Base-by-base conservation (phyloP, 2,113 vertebrate genomes). In the Rhea pennata region DNA sequence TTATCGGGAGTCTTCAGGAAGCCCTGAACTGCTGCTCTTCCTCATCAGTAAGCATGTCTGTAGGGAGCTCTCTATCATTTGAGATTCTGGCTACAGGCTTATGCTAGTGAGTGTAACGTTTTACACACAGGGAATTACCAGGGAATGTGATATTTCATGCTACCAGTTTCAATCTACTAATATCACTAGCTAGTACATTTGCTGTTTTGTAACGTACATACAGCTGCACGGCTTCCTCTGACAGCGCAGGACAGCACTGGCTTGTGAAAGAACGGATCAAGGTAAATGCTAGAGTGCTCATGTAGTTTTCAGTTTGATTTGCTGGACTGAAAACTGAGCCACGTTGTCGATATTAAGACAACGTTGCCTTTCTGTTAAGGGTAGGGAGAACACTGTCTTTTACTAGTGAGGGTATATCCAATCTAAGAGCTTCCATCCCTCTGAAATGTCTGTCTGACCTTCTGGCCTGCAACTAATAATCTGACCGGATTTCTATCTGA, bases 211-310 rank as follows among this genome's bases (percentile, higher is more conserved):
- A 53, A 44, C 39, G 31, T 46, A 23, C 26, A n/a, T 46, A 23
- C 26, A n/a, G 10, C 12, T 48, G 40, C 16, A 22, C 0, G 0
- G 61, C 62, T n/a, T 6, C 3, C 31, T 10, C 9, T 1, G n/a
- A 0, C 23, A 0, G 4, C n/a, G 36, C 7, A 12, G 17, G 27
- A 3, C 23, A 48, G n/a, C 13, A 1, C n/a, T 64, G 24, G 19
- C 22, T 84, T 72, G 51, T 53, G 10, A 31, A 76, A 14, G 24
- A 31, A 29, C 33, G 26, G 15, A 15, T 36, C 1, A 2, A 9
- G 19, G 11, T 70, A 17, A 33, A 22, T 0, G 0, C 42, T 16
- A 39, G 36, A 53, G 31, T 17, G 8, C 44, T 72, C 33, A 8
- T 0, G 0, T 17, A 27, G 11, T 42, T 39, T 77, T 77, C 44